These are phyloP conservation scores for Chlorodrepanis virens DNA, from an alignment of 2,113 vertebrate species.

Conservation along the genomic window DNA sequence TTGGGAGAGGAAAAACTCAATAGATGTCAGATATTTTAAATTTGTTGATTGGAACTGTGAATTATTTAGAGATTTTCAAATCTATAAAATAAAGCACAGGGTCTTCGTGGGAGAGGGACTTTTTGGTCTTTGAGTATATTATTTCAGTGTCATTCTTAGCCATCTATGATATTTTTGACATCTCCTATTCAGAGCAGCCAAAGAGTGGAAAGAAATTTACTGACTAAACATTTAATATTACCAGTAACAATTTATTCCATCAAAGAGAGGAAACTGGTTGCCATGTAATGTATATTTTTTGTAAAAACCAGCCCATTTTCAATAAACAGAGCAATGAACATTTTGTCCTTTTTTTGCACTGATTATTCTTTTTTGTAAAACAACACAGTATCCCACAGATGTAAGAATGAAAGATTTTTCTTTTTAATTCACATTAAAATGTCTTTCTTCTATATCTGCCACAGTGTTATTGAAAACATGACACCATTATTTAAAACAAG, in stretches of 20 bases:
- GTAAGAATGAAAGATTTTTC: not conserved
- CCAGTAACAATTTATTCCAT: not conserved
- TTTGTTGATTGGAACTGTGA: not conserved
- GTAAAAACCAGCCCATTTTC: not conserved
- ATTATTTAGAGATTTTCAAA: not conserved
- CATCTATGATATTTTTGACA: not conserved
- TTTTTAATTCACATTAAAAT: not conserved
- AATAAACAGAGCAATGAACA: not conserved
- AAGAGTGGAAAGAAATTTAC: not conserved
- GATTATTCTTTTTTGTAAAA: not conserved
- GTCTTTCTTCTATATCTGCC: not conserved
- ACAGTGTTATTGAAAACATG: constrained; percentile 37
- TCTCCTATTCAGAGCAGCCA: not conserved
- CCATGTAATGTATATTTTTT: not conserved
- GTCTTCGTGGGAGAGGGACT: fast-evolving
- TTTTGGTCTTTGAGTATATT: not conserved
- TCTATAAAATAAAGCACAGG: not conserved
- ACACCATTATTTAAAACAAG: constrained; percentile 54
- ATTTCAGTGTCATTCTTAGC: not conserved
- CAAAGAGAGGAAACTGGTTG: not conserved
- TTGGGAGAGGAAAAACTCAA: not conserved
- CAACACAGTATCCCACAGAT: not conserved
- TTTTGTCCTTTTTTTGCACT: not conserved
- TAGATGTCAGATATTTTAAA: not conserved
- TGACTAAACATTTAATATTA: not conserved